These are phyloP conservation scores for Drosophila neutralis DNA, from an alignment of 2,888 invertebrate species.

Conservation along the genomic window DNA sequence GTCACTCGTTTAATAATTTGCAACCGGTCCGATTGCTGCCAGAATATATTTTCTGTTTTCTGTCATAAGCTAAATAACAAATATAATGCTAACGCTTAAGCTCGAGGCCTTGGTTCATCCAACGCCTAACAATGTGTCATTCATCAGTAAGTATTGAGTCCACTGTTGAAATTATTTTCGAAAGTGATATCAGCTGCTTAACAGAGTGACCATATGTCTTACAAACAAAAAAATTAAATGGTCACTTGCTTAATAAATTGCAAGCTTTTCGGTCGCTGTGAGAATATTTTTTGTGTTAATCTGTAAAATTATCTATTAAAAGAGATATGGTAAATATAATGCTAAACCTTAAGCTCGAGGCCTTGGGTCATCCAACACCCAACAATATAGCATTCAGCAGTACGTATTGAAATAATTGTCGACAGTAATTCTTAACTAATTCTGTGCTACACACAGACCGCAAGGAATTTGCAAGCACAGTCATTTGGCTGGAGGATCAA, in stretches of 20 bases:
- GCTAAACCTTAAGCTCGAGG: slow-evolving; percentile 91
- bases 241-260: slow-evolving; percentile 11
- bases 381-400: slow-evolving; percentile 90
- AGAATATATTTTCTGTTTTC: slow-evolving; percentile 6
- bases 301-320: slow-evolving; percentile 33
- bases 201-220: slow-evolving; percentile 14
- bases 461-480: slow-evolving; percentile 90
- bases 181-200: not conserved
- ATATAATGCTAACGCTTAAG: slow-evolving; percentile 90
- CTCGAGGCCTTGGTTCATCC: slow-evolving; percentile 92
- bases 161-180: not conserved
- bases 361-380: slow-evolving; percentile 91
- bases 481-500: slow-evolving; percentile 97
- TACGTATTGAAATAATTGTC: slow-evolving; percentile 82
- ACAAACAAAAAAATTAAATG: not conserved
- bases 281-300: slow-evolving; percentile 1
- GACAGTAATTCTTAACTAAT: not conserved
- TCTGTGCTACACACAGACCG: slow-evolving; percentile 87
- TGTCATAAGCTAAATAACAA: slow-evolving; percentile 20
- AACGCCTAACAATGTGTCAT: slow-evolving; percentile 89
- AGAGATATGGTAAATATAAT: slow-evolving; percentile 84
- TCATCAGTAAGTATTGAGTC: slow-evolving; percentile 87
- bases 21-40: not conserved
- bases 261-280: not conserved
- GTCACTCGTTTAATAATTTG: slow-evolving; percentile 11